These are phyloP conservation scores for Dascillus cervinus DNA, from an alignment of 2,888 invertebrate genomes.

Conservation along the genomic window DNA sequence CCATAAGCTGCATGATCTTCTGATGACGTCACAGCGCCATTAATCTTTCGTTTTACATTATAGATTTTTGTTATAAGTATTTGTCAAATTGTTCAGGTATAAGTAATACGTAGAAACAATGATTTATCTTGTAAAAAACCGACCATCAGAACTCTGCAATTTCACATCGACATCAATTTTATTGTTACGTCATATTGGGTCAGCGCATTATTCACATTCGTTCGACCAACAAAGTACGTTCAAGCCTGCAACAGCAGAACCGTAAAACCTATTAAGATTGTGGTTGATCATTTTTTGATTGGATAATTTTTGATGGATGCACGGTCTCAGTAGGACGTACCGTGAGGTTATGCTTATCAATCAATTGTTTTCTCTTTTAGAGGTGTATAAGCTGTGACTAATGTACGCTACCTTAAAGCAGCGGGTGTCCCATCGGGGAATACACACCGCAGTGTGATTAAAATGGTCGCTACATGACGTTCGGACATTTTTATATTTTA, in stretches of 20 bases:
- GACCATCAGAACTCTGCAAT: constrained; percentile 12
- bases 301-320: constrained; percentile 20
- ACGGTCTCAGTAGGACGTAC: constrained; percentile 13
- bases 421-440: constrained; percentile 4
- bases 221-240: background rate
- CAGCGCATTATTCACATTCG: background rate
- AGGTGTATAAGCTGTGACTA: constrained; percentile 9
- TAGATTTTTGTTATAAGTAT: background rate
- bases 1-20: no score
- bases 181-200: background rate
- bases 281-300: constrained; percentile 11
- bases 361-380: constrained; percentile 16
- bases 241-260: no score
- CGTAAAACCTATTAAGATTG: constrained; percentile 1
- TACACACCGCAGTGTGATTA: background rate
- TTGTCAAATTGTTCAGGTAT: constrained; percentile 11
- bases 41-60: no score
- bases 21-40: no score
- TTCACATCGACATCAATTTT: background rate
- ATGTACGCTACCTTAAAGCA: constrained; percentile 14
- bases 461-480: no score
- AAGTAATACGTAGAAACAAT: constrained; percentile 13
- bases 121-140: constrained; percentile 13
- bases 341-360: constrained; percentile 17
- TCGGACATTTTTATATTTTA: no score